A percentile compares a stretch with the other conserved stretches of the same genome.
phyloP scores from a whole-genome alignment of 2,888 invertebrate genomes.

The Drosophila trichaetosa region DNA sequence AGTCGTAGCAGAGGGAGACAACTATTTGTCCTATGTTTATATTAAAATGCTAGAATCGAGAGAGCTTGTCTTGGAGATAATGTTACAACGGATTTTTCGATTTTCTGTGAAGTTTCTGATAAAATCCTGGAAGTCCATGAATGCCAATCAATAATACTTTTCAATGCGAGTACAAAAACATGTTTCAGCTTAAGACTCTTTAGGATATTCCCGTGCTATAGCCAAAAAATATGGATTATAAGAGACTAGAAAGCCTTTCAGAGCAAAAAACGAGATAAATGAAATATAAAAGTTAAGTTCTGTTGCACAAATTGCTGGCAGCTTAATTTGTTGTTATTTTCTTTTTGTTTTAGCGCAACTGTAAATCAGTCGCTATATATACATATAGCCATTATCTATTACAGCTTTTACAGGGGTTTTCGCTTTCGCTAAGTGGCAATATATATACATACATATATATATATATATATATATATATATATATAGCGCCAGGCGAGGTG shows the following conservation, averaged over 20 bases:
- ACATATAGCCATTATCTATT: not conserved
- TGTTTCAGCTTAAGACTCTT: not conserved
- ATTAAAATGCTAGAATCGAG: not conserved
- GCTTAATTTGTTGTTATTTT: not conserved
- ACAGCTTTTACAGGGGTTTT: constrained; percentile 18
- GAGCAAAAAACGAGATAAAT: no score
- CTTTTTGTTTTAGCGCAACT: constrained; percentile 2
- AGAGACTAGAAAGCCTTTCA: no score
- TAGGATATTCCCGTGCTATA: not conserved
- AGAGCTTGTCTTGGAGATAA: not conserved
- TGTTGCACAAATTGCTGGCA: not conserved
- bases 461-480: constrained; percentile 1
- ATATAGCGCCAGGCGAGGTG: constrained; percentile 28
- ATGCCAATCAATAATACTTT: not conserved
- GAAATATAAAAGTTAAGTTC: not conserved
- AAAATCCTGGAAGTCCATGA: not conserved
- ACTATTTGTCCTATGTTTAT: no score
- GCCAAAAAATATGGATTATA: not conserved
- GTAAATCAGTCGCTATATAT: not conserved
- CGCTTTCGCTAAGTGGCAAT: constrained; percentile 22
- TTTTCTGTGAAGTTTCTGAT: no score
- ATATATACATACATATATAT: constrained; percentile 2
- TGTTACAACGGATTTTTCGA: no score
- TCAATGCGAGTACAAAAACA: not conserved
- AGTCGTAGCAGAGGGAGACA: no score